Base-by-base conservation (phyloP, 2,797 vertebrate genomes). In the Dicrostonyx torquatus region DNA sequence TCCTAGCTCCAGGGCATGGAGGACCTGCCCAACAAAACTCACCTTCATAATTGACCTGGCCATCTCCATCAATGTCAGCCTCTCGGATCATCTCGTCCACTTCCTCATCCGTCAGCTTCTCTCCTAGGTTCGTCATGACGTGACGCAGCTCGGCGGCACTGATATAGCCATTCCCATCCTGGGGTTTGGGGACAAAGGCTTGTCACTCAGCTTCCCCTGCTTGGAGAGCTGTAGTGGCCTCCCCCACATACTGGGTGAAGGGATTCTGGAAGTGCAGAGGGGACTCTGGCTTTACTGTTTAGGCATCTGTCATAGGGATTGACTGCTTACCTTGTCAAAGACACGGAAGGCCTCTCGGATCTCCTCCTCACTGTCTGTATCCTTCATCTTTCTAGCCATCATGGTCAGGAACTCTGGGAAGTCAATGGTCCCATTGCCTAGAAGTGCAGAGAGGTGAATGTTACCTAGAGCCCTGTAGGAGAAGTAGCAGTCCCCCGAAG, bases 341-440 rank as follows among this genome's bases (percentile, higher is more conserved):
- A 99, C 99, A 55, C 99, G 98, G 98, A 99, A 99, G 0, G 99
- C 99, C 98, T 99, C 99, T 97, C 99, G 98, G 96, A 99, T 99
- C 98, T 99, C 99, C 97, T 99, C 99, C 97, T 99, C 99, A 0
- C 99, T 99, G 98, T 99, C 99, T 0, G 99, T 99, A 48, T 99
- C 99, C 96, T 99, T 99, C 99, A 99, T 99, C 98, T 99, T 99
- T 78, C 99, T 98, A 18, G 99, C 99, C 99, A 99, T 99, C 99
- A 99, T 99, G 96, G 99, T 99, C 93, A 99, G 98, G 96, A 99
- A 99, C 98, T 99, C 99, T 0, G 99, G 99, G 95, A 99, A 99
- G 96, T 99, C 99, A 89, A 99, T 99, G 80, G 99, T 99, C 60
- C 99, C 99, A 0, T 99, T 99, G 62, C 99, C 99, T 99, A 95